Conservation (phyloP, 2,113 vertebrate species). For the Nansenia antarctica region DNA sequence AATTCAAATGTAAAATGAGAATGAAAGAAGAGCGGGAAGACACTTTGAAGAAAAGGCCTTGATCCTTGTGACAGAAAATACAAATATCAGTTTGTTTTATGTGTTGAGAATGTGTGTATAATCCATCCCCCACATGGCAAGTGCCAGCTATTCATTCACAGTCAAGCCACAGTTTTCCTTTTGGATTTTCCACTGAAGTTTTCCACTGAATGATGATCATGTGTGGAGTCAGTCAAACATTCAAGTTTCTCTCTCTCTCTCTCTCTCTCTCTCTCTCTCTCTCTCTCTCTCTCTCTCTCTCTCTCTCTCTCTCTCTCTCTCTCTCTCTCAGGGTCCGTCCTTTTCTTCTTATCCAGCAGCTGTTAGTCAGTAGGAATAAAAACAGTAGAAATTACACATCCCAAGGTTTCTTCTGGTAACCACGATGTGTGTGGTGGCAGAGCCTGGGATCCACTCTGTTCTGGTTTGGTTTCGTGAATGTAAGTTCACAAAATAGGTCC, state of each 20-base stretch:
- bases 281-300: neutral
- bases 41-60: neutral
- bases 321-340: neutral
- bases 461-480: constrained; percentile 22
- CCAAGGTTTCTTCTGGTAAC: constrained; percentile 23
- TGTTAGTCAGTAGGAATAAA: constrained; percentile 41
- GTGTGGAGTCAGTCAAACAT: constrained; percentile 5
- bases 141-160: constrained; percentile 31
- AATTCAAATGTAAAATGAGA: constrained; percentile 14
- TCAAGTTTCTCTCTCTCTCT: neutral
- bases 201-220: constrained; percentile 9
- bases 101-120: constrained; percentile 48
- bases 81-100: constrained; percentile 38
- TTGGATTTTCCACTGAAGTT: constrained; percentile 1
- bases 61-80: constrained; percentile 31
- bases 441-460: constrained; percentile 17
- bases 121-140: constrained; percentile 46
- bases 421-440: constrained; percentile 20
- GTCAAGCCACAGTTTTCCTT: neutral
- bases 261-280: neutral
- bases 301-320: neutral
- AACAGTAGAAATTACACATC: constrained; percentile 35
- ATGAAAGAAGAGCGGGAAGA: no score
- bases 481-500: constrained; percentile 37
- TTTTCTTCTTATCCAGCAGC: constrained; percentile 24